Conservation (phyloP, 2,888 invertebrate genomes). For the Eilema sororculum region DNA sequence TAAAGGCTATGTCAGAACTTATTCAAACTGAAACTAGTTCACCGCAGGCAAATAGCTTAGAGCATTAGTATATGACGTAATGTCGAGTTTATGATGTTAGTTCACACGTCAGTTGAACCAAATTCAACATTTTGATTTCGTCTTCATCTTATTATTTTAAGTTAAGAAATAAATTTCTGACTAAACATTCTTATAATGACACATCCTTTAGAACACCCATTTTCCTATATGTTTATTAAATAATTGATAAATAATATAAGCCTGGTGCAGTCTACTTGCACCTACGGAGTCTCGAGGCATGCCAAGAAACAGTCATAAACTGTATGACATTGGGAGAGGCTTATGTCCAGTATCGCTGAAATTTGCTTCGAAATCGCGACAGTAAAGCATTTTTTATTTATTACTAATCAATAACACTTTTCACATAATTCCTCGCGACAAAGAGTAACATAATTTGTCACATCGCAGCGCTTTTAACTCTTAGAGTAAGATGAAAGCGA, state of each 20-base stretch:
- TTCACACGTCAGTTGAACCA: background rate
- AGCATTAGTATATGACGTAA: constrained; percentile 1
- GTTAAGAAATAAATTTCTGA: no score
- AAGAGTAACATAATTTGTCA: constrained; percentile 6
- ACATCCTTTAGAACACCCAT: no score
- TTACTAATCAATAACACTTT: background rate
- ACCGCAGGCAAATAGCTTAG: constrained; percentile 22
- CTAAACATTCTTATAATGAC: no score
- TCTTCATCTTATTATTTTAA: no score
- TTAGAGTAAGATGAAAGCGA: background rate
- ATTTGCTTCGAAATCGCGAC: no score
- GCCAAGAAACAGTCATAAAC: no score
- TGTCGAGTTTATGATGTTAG: constrained; percentile 16
- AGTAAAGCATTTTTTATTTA: no score
- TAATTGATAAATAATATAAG: no score
- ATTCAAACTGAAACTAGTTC: constrained; percentile 44
- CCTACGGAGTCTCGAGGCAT: no score
- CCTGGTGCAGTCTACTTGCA: background rate
- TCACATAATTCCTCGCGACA: constrained; percentile 19
- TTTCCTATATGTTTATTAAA: no score
- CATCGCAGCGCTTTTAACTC: background rate
- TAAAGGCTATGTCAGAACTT: constrained; percentile 26
- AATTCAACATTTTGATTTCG: constrained; percentile 3
- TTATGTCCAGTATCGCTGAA: no score
- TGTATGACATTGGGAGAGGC: no score